These are phyloP conservation scores for Coccyzus lansbergi DNA, from an alignment of 2,797 vertebrate species.

Conservation along the genomic window DNA sequence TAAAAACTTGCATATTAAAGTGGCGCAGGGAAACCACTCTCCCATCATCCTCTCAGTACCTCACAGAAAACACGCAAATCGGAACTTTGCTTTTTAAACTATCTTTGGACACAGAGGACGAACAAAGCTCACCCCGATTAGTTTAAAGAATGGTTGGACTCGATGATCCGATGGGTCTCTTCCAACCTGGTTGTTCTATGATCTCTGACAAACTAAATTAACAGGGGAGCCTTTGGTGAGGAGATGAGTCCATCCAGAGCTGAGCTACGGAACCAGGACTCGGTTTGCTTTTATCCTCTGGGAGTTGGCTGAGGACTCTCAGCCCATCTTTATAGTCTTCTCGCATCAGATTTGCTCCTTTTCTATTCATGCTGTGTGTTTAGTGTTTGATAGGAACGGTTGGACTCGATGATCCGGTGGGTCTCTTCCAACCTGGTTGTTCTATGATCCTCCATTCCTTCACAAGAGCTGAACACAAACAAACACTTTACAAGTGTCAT, in stretches of 20 bases:
- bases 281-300: background rate
- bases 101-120: background rate
- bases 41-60: background rate
- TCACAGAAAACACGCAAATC: no score
- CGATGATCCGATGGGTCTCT: no score
- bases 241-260: background rate
- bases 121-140: background rate
- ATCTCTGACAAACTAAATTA: rapidly evolving
- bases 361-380: background rate
- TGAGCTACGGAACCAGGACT: background rate
- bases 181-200: no score
- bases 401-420: no score
- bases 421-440: no score
- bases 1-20: background rate
- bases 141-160: no score
- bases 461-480: background rate
- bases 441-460: background rate
- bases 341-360: background rate
- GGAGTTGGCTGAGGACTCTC: background rate
- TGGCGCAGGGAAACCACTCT: no score
- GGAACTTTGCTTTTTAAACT: background rate
- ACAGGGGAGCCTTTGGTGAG: background rate
- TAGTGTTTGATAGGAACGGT: no score
- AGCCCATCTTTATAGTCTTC: background rate
- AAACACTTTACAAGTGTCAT: rapidly evolving